Evolutionary conservation across 1,140 invertebrate species (phyloP), one percentile per base, ranked within the genome.

Genomic region (Aricia agestis): DNA sequence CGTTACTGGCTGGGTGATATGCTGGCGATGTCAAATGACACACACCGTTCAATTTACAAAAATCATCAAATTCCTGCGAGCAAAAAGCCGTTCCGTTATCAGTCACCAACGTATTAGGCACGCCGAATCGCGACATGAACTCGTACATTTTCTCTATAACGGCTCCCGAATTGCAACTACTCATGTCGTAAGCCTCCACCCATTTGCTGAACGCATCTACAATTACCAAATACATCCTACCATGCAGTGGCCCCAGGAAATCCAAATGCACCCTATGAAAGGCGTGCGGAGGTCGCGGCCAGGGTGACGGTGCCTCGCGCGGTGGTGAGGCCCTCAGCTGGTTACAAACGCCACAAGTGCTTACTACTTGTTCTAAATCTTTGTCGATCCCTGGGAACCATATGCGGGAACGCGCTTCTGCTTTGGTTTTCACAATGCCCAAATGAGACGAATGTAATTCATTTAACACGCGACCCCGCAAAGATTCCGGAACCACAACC

Each of bases 321-420:
- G 76, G 18, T 1, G 78, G 74, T 13, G 76, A 70, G 0, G 74
- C 52, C 0, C 74, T 72, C 19, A 81, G 4, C 45, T 71, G 69
- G 0, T 19, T 69, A 58, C 78, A 79, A 1, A 78, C 67, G 0
- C 71, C 68, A 17, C 78, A 79, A 1, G 72, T 69, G 1, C 70
- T 72, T 42, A 82, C 77, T 36, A 76, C 68, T 5, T 31, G 11
- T 67, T 82, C 78, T 2, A 82, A 17, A 1, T 67, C 70, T n/a
- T 69, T 13, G 57, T 79, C 78, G 15, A 79, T 77, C 2, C 76
- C 76, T 2, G 77, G 79, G 71, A 78, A 82, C 79, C 81, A 82
- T 42, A 80, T 71, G 2, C 76, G 57, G 2, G 75, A 36, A 19
- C 78, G 63, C 7, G 80, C 78, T 71, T 82, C 77, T 0, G 76